Evolutionary conservation across 2,113 vertebrate genomes (phyloP).

Genomic region (Corapipo altera): DNA sequence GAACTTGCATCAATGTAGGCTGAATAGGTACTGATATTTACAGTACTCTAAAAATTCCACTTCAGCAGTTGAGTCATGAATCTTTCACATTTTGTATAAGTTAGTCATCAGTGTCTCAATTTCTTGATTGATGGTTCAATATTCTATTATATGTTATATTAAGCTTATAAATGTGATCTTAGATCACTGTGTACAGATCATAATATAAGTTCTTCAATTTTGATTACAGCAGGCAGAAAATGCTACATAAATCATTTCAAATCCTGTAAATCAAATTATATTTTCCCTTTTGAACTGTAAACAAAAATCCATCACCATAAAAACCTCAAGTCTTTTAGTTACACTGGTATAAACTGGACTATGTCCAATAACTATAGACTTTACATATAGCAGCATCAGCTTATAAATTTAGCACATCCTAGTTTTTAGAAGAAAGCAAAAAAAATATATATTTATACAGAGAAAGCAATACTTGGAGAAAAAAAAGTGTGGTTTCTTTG

Average conservation of each 20-base stretch:
- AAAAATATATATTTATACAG: not conserved
- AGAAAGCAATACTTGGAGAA: not conserved
- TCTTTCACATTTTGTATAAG: conserved; percentile 53
- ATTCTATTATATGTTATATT: conserved; percentile 33
- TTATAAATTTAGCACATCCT: not conserved
- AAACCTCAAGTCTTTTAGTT: not conserved
- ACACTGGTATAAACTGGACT: not conserved
- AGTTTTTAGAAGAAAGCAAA: not conserved
- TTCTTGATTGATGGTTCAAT: conserved; percentile 47
- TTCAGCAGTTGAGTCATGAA: conserved; percentile 19
- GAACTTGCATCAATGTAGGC: not conserved
- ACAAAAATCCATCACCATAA: conserved; percentile 3
- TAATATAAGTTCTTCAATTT: conserved; percentile 11
- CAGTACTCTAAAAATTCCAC: not conserved
- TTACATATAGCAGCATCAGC: not conserved
- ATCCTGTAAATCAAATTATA: not conserved
- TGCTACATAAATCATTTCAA: conserved; percentile 14
- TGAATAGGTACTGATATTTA: conserved; percentile 50
- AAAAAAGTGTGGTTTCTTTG: accelerated
- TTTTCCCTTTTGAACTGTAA: conserved; percentile 22
- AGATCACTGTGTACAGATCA: not conserved
- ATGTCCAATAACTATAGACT: not conserved
- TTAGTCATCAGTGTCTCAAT: conserved; percentile 22
- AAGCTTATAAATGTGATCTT: conserved; percentile 39
- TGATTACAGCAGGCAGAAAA: conserved; percentile 28